A percentile compares a stretch with the other conserved stretches of the same genome.
Conservation (phyloP, 2,797 vertebrate species). For the Acestrorhynchus altus region DNA sequence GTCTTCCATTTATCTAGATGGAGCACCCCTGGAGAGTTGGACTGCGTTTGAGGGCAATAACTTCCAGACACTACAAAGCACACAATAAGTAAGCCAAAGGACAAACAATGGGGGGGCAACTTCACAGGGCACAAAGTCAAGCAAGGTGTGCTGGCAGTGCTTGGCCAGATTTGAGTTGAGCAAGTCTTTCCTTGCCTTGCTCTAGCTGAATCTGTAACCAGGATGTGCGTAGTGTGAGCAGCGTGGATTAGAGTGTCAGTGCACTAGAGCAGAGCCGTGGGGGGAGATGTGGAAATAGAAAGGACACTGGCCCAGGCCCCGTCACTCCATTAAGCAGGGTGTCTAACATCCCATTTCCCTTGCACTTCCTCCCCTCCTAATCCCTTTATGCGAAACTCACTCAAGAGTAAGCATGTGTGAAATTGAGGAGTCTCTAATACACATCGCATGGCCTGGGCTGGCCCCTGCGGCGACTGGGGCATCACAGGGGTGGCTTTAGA, state of each 20-base stretch:
- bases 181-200: conserved; percentile 52
- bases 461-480: conserved; percentile 73
- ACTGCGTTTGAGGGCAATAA: conserved; percentile 44
- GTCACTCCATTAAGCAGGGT: conserved; percentile 95
- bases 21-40: conserved; percentile 24
- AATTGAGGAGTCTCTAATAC: conserved; percentile 96
- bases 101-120: conserved; percentile 26
- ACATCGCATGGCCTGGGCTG: conserved; percentile 76
- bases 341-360: conserved; percentile 90
- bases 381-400: conserved; percentile 95
- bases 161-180: conserved; percentile 50
- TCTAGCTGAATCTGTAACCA: conserved; percentile 43
- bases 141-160: conserved; percentile 40
- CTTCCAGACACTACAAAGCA: conserved; percentile 37
- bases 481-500: conserved; percentile 74
- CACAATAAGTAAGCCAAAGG: conserved; percentile 39
- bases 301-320: conserved; percentile 83
- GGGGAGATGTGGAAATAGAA: conserved; percentile 69
- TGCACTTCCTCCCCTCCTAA: conserved; percentile 88
- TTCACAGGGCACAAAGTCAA: conserved; percentile 39
- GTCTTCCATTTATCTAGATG: conserved; percentile 51
- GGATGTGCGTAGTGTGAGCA: conserved; percentile 59
- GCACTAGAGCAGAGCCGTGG: conserved; percentile 59
- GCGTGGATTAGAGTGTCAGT: conserved; percentile 82
- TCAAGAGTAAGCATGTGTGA: conserved; percentile 99